phyloP scores from a whole-genome alignment of 2,797 vertebrate genomes.

The Balearica regulorum region DNA sequence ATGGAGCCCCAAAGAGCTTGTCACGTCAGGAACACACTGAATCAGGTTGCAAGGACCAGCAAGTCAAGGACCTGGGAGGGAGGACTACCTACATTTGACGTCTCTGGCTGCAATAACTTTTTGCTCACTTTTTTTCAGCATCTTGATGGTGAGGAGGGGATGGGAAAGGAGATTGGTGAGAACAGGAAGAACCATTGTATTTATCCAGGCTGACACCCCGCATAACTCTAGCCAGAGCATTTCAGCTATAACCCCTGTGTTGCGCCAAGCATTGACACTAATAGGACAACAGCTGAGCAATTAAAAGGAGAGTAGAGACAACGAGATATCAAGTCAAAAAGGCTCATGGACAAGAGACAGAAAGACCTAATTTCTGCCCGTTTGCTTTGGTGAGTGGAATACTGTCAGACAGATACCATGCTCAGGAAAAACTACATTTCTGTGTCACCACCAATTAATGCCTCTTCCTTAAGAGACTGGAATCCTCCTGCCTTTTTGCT shows the following conservation, averaged over 20 bases:
- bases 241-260: background rate
- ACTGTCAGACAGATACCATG: slow-evolving; percentile 35
- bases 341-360: slow-evolving; percentile 40
- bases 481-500: background rate
- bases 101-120: background rate
- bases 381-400: slow-evolving; percentile 53
- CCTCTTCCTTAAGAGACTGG: slow-evolving; percentile 37
- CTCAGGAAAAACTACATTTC: slow-evolving; percentile 49
- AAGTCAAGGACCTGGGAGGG: background rate
- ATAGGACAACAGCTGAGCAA: slow-evolving; percentile 52
- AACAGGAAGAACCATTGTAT: background rate
- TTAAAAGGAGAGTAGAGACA: slow-evolving; percentile 37
- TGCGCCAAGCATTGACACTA: slow-evolving; percentile 25
- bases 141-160: background rate
- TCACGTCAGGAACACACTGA: accelerated
- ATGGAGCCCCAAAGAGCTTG: background rate
- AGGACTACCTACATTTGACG: background rate
- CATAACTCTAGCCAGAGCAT: slow-evolving; percentile 23
- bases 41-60: background rate
- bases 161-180: background rate
- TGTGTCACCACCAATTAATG: slow-evolving; percentile 54
- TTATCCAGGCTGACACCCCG: slow-evolving; percentile 20
- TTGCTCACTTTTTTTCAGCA: background rate
- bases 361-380: slow-evolving; percentile 34
- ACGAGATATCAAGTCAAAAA: slow-evolving; percentile 52